Conservation (phyloP, 2,797 vertebrate genomes). For the Peromyscus melanophrys region DNA sequence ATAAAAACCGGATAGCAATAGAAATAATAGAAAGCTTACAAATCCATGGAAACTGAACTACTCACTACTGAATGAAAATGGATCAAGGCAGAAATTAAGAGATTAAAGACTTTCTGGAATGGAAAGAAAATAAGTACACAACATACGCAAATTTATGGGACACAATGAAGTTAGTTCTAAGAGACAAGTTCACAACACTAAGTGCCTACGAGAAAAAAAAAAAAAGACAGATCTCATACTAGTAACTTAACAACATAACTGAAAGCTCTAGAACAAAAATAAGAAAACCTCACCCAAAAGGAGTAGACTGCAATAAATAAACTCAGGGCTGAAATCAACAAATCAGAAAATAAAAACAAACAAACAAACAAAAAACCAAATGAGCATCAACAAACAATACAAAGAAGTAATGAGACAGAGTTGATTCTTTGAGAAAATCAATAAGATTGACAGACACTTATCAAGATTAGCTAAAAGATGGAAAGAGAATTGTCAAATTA, state of each 20-base stretch:
- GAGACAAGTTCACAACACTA: background rate
- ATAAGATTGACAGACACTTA: background rate
- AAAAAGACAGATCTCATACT: background rate
- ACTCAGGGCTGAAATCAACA: background rate
- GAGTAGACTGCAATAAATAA: background rate
- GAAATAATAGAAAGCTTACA: background rate
- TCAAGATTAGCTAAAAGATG: background rate
- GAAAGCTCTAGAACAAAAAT: background rate
- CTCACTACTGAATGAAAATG: background rate
- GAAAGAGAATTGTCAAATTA: background rate
- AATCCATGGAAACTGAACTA: background rate
- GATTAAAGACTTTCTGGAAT: background rate
- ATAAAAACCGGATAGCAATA: background rate
- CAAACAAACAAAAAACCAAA: background rate
- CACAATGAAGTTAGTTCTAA: background rate
- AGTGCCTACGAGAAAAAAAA: background rate
- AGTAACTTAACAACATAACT: no score
- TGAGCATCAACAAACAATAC: background rate
- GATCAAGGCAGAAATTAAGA: background rate
- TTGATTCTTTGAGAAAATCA: background rate
- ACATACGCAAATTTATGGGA: background rate
- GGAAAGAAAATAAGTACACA: background rate
- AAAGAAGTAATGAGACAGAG: background rate
- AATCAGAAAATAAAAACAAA: background rate
- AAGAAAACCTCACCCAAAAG: accelerated